Evolutionary conservation across 2,113 vertebrate genomes (phyloP).

Genomic region (Albula goreensis): DNA sequence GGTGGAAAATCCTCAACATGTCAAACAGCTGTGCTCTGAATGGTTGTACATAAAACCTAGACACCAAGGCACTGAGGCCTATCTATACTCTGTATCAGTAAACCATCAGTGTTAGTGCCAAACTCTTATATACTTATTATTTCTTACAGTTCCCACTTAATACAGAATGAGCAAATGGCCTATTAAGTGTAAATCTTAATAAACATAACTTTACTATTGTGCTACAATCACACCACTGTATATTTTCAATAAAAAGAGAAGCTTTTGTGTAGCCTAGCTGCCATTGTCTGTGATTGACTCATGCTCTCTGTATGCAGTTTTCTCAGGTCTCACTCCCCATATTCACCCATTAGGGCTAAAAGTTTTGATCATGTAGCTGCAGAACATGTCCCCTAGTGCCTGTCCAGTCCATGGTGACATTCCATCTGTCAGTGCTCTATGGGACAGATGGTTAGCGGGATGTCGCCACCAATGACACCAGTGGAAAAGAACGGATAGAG

Average conservation of each 20-base stretch:
- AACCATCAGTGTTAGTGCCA: neutral
- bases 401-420: neutral
- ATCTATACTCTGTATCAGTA: no score
- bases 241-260: conserved; percentile 5
- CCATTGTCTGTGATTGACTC: neutral
- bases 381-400: no score
- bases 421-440: neutral
- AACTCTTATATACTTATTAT: neutral
- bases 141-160: neutral
- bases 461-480: neutral
- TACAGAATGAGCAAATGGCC: neutral
- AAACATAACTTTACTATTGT: neutral
- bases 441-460: neutral
- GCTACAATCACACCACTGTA: conserved; percentile 2
- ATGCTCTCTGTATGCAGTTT: neutral
- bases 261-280: conserved; percentile 1
- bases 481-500: neutral
- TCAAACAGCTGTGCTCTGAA: neutral
- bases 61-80: neutral
- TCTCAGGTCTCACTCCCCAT: neutral
- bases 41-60: neutral
- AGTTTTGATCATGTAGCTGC: neutral
- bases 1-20: neutral
- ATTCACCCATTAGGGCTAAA: neutral
- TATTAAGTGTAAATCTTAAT: conserved; percentile 5